Evolutionary conservation across 2,888 invertebrate species (phyloP), one percentile per base, ranked within the genome.

Genomic region (Chaetoderma sp.): DNA sequence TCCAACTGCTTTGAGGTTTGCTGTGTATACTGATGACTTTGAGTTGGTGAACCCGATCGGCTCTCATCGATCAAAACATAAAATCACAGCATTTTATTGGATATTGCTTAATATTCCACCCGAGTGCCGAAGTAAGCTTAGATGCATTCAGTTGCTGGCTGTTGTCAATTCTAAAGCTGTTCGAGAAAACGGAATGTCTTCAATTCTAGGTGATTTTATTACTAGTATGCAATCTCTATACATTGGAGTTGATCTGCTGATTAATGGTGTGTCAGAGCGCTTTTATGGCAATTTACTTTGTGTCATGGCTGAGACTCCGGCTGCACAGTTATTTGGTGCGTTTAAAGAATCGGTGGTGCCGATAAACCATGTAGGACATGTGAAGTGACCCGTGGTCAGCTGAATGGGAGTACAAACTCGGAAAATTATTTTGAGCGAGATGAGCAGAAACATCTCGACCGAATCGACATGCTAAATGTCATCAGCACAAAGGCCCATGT

Each of bases 11-110:
- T 42, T 68, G 28, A 54, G 63, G 44, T 6, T 66, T 4, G 18
- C 63, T 32, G 49, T 68, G 21, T 55, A 58, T 54, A 52, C 44
- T n/a, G 69, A 68, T 55, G 66, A 68, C 23, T 25, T 68, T 18
- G 66, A 67, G 64, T 57, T 67, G 23, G 60, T 69, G 16, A 69
- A 69, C 30, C 69, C 69, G 28, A 47, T 69, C 6, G 69, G 69
- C 23, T 28, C 63, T 30, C 57, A 67, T 36, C 55, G 44, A 28
- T 64, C 60, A 32, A 63, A 68, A 60, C 58, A 58, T 28, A 58
- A 58, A 23, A 21, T 44, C 4, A 16, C 28, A 13, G 21, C 23
- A 21, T 49, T 58, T 6, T 58, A 58, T 23, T 16, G 6, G 10
- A 44, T 10, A 4, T 10, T 44, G n/a, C 10, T 6, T 4, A 58